Evolutionary conservation across 2,888 invertebrate genomes (phyloP).

Genomic region (Halocaridina rubra): DNA sequence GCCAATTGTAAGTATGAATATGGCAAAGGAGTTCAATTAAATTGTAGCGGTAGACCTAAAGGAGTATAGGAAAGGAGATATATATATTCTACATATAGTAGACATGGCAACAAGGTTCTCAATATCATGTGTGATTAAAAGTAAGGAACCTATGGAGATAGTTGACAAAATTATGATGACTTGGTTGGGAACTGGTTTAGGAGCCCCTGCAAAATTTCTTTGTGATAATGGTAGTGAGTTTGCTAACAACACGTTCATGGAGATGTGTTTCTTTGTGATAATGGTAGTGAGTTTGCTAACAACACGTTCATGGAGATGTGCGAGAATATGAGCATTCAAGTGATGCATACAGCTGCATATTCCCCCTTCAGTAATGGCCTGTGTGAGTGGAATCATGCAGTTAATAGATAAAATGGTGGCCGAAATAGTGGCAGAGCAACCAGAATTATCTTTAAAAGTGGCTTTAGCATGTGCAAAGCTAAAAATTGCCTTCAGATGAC

Average conservation of each 20-base stretch:
- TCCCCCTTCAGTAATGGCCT: background rate
- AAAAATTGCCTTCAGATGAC: background rate
- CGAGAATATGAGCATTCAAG: background rate
- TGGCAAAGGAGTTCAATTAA: conserved; percentile 16
- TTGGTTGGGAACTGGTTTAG: background rate
- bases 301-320: background rate
- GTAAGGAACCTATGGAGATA: conserved; percentile 3
- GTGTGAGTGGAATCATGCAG: background rate
- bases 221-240: conserved; percentile 5
- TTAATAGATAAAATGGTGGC: background rate
- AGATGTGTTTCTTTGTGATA: background rate
- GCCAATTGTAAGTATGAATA: conserved; percentile 2
- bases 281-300: background rate
- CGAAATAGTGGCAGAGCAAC: background rate
- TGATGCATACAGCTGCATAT: background rate
- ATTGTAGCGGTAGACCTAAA: background rate
- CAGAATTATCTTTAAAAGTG: background rate
- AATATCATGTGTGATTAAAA: too few species aligned
- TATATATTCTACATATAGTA: background rate
- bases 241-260: background rate
- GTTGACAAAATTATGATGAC: background rate
- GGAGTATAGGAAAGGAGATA: background rate
- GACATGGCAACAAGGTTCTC: conserved; percentile 12
- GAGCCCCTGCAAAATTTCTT: background rate
- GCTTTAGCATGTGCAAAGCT: background rate